Conservation (phyloP, 37 sponge, comb jelly and placozoan species). For the Ephydatia muelleri region DNA sequence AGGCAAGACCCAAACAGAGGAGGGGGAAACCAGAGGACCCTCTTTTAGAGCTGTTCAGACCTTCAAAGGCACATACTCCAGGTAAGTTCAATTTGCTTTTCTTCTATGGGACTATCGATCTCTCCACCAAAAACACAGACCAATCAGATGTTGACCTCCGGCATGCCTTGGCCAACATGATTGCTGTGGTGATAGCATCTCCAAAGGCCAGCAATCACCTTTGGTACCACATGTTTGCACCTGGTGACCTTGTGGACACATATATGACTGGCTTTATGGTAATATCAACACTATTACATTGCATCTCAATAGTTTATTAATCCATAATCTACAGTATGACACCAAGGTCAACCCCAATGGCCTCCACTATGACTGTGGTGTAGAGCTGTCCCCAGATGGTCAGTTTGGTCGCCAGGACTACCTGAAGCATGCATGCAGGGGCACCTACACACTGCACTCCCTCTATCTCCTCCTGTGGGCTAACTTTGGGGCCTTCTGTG, state of each 20-base stretch:
- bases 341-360: slow-evolving; percentile 59
- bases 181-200: slow-evolving; percentile 71
- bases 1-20: neutral
- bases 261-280: slow-evolving; percentile 90
- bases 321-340: too few species aligned
- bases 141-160: slow-evolving; percentile 57
- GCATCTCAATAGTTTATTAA: too few species aligned
- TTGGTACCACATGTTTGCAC: slow-evolving; percentile 76
- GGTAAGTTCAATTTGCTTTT: slow-evolving; percentile 16
- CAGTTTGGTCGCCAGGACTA: slow-evolving; percentile 86
- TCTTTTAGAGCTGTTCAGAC: slow-evolving; percentile 60
- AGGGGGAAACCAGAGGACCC: slow-evolving; percentile 45
- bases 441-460: slow-evolving; percentile 85
- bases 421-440: slow-evolving; percentile 63
- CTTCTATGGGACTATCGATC: neutral
- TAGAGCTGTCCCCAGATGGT: slow-evolving; percentile 85
- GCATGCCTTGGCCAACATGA: slow-evolving; percentile 72
- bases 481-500: slow-evolving; percentile 81
- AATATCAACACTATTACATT: too few species aligned
- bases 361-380: slow-evolving; percentile 80
- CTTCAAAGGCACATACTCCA: neutral
- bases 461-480: slow-evolving; percentile 82
- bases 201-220: slow-evolving; percentile 73
- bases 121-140: slow-evolving; percentile 20
- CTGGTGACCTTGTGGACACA: slow-evolving; percentile 58